Evolutionary conservation across 1,140 invertebrate genomes (phyloP).

Genomic region (Polypedilum vanderplanki): DNA sequence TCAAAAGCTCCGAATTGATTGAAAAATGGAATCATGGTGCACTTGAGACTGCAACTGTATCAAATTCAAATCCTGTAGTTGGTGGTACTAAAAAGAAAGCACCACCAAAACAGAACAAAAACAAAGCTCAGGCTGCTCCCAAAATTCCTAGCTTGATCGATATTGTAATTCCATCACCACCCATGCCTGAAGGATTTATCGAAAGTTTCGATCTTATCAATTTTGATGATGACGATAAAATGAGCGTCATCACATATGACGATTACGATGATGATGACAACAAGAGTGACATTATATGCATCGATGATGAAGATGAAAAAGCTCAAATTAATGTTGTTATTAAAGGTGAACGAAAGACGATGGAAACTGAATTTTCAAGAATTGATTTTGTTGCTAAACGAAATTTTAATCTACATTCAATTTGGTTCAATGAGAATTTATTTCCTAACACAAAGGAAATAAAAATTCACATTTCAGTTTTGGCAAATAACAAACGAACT

Average conservation of each 20-base stretch:
- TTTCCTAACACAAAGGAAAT: neutral
- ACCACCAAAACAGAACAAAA: neutral
- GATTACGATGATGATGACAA: neutral
- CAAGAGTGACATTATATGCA: no score
- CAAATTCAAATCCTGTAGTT: neutral
- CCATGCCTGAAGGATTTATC: neutral
- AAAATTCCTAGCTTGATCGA: neutral
- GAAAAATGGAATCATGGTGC: constrained; percentile 6
- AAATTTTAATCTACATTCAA: neutral
- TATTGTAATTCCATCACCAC: neutral
- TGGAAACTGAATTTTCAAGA: neutral
- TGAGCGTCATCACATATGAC: neutral
- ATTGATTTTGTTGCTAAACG: neutral
- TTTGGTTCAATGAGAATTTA: constrained; percentile 1
- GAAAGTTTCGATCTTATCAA: neutral
- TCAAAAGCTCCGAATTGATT: neutral
- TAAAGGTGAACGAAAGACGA: neutral
- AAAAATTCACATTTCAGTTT: neutral
- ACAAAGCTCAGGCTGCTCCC: neutral
- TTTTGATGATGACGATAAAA: constrained; percentile 8
- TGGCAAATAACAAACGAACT: neutral
- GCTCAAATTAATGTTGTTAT: neutral
- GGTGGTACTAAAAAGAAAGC: neutral
- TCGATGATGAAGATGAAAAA: no score
- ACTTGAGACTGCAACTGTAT: neutral